Conservation (phyloP, 1,140 invertebrate genomes). For the Thrips palmi region DNA sequence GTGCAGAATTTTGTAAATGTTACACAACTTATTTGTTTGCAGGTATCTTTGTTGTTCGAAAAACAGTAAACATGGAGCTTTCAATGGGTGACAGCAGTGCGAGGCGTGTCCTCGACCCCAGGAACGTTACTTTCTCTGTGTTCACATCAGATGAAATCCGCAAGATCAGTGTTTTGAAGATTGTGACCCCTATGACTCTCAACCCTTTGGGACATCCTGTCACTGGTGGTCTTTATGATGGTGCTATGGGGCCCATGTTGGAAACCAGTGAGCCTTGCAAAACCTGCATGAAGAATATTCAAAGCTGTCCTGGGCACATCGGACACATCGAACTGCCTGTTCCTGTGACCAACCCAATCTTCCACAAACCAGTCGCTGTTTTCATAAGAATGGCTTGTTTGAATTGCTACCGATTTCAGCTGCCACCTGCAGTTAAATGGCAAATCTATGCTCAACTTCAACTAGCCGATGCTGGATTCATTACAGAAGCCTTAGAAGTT, state of each 20-base stretch:
- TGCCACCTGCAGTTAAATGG: conserved; percentile 37
- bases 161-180: conserved; percentile 69
- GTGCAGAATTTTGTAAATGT: too few relatives aligned
- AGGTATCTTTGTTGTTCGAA: too few relatives aligned
- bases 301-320: conserved; percentile 79
- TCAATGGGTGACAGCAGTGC: too few relatives aligned
- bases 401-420: conserved; percentile 47
- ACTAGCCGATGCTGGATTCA: conserved; percentile 52
- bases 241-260: conserved; percentile 37
- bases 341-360: conserved; percentile 81
- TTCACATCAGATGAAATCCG: conserved; percentile 69
- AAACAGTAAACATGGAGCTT: too few relatives aligned
- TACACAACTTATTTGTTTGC: too few relatives aligned
- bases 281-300: conserved; percentile 55
- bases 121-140: too few relatives aligned
- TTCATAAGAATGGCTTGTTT: conserved; percentile 50
- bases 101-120: too few relatives aligned
- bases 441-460: conserved; percentile 53
- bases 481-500: conserved; percentile 34
- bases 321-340: conserved; percentile 88
- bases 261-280: conserved; percentile 43
- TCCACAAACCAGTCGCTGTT: conserved; percentile 51
- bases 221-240: conserved; percentile 73
- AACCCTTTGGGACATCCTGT: conserved; percentile 68
- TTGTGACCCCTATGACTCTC: conserved; percentile 66